Base-by-base conservation (phyloP, 2,797 vertebrate genomes). In the Loriculus beryllinus region DNA sequence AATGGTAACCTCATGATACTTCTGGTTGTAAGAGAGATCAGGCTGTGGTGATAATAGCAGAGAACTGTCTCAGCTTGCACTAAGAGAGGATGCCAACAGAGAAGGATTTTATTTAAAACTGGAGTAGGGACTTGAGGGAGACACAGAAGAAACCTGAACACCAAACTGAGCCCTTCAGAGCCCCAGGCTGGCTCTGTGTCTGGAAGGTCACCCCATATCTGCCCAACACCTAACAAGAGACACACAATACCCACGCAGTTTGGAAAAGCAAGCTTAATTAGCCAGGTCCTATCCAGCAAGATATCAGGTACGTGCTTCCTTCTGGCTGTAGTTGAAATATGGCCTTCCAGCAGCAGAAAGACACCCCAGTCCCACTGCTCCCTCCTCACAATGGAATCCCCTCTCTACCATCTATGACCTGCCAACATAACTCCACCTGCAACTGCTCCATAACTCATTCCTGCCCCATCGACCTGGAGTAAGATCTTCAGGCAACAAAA, bases 231-330 rank as follows among this genome's bases (percentile, higher is more conserved):
- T 35, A 74, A 56, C 21, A 77, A 19, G 33, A 92, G 59, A 51
- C 23, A 42, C n/a, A n/a, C 3, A 3, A 31, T n/a, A 31, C 3
- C 42, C 56, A 33, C 1, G 17, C 5, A 7, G 40, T 26, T 67
- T n/a, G 63, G 51, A 57, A 83, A 92, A 67, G 15, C 31, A 70
- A 76, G 57, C 59, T 63, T 51, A 51, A 70, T 79, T 20, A 70
- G 13, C 14, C 21, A 42, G 31, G 25, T 52, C 0, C 0, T 23
- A 87, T 18, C 35, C 9, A 64, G 31, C 0, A 0, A 52, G 20
- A 26, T 3, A 17, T 31, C n/a, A 71, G 54, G 40, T 7, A 43
- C 0, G 0, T 13, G 6, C 12, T 59, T 63, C 45, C 37, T 48
- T 84, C 56, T 15, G 40, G 31, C 29, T 89, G 56, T 2, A 31